Base-by-base conservation (phyloP, 2,797 vertebrate genomes). In the Spinibarbus caldwelli region DNA sequence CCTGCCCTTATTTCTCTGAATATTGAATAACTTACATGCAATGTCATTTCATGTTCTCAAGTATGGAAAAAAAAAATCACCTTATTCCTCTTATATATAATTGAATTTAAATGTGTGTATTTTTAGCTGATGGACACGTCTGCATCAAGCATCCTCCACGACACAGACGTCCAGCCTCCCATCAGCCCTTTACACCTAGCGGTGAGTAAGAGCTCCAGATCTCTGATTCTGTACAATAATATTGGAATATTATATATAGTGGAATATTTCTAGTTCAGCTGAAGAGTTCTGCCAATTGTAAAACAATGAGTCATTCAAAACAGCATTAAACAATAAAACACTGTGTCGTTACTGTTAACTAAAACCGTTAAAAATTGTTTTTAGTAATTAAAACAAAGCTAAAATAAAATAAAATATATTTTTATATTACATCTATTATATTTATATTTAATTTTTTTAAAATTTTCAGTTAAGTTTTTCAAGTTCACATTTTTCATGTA, bases 121-220 rank as follows among this genome's bases (percentile, higher is more conserved):
- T 62, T 89, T 88, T 90, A 99, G 98, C 95, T 99, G 86, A 98
- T 99, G 97, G 98, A 99, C 95, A 98, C 96, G 78, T 98, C 98
- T 86, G 97, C 97, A 90, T 95, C 97, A 78, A 97, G 99, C 89
- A 97, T 99, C 95, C 91, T 99, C 90, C 98, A 94, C 90, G 97
- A 99, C 88, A 94, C 96, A 0, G 98, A 99, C 88, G 95, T 96
- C 88, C 96, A 96, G 94, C 95, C 97, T 66, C 97, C 97, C 26
- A 93, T 99, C 94, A 99, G 98, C 92, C 98, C 98, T 0, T 94
- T 99, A 91, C 98, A 99, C 90, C 96, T 99, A 88, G 97, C 98
- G 91, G 98, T 99, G 93, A 98, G 98, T 97, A 85, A n/a, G 70
- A 86, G 41, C 36, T 47, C n/a, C 15, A 14, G 3, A 57, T 75